A percentile compares a stretch with the other conserved stretches of the same genome.
phyloP scores from a whole-genome alignment of 2,113 vertebrate species.

The Trichechus manatus region DNA sequence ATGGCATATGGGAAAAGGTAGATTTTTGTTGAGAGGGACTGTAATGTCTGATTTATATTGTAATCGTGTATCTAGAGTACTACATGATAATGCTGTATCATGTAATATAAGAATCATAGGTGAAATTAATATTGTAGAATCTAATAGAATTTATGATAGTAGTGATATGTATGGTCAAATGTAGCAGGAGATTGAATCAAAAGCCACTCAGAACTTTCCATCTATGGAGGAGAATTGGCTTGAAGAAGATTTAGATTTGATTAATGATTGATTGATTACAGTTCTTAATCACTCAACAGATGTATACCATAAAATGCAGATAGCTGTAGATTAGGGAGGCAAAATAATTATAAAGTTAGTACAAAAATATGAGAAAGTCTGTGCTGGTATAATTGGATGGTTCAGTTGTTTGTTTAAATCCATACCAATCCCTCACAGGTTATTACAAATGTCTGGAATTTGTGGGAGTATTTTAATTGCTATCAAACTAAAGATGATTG shows the following conservation, averaged over 20 bases:
- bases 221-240: neutral
- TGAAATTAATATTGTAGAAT: neutral
- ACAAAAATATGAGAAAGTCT: neutral
- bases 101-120: neutral
- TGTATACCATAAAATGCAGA: neutral
- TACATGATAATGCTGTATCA: neutral
- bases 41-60: neutral
- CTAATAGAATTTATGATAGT: slow-evolving; percentile 29
- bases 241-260: slow-evolving; percentile 4
- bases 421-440: neutral
- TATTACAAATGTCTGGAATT: neutral
- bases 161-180: neutral
- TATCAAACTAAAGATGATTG: neutral
- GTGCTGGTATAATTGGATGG: neutral
- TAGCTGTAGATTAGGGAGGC: neutral
- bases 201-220: neutral
- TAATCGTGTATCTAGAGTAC: neutral
- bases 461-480: neutral
- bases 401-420: neutral
- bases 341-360: neutral
- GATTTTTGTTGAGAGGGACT: neutral
- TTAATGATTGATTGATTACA: neutral
- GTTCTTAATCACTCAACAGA: slow-evolving; percentile 17
- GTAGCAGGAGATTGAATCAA: neutral
- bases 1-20: neutral